Evolutionary conservation across 2,113 vertebrate genomes (phyloP), one percentile per base, ranked within the genome.

Genomic region (Casuarius casuarius): DNA sequence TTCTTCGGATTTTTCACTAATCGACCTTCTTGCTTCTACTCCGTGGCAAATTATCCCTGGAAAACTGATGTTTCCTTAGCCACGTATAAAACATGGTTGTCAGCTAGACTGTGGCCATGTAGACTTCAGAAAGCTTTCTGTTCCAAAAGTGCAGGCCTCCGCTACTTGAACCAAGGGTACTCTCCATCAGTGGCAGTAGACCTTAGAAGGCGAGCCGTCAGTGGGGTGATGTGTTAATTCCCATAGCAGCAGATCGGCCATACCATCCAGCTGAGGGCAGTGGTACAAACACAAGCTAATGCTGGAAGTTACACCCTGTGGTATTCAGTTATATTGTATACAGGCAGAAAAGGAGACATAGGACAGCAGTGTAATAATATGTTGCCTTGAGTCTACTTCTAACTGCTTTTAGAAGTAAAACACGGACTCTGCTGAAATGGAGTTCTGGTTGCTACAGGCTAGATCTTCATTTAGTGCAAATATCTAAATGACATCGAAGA

Each of bases 321-420:
- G 68, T 48, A 68, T 74, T 89, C 71, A 70, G 71, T 68, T 68
- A 70, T n/a, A 51, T 91, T 90, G 68, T 78, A 81, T 17, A 6
- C 4, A 73, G 94, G 92, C 95, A 95, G 91, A 84, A 89, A 94
- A 84, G 81, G 72, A 97, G 72, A 87, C 51, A 59, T 33, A 71
- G 90, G 92, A 92, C 77, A 96, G 94, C 94, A 91, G 82, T 66
- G 84, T 94, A 90, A 58, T 68, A 59, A 91, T 62, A 19, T 63
- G 42, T 94, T 95, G 94, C 94, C 85, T 97, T 97, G 92, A 95
- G 85, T 91, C 95, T 93, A 94, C 91, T 97, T 95, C 84, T 90
- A 33, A 35, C 66, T 92, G 85, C 86, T 94, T 90, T 93, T 84
- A 95, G 61, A 90, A 84, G 61, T 73, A 52, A 84, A 97, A 87